phyloP scores from a whole-genome alignment of 92 coral and sea anemone genomes.

The Palythoa heliodiscus region DNA sequence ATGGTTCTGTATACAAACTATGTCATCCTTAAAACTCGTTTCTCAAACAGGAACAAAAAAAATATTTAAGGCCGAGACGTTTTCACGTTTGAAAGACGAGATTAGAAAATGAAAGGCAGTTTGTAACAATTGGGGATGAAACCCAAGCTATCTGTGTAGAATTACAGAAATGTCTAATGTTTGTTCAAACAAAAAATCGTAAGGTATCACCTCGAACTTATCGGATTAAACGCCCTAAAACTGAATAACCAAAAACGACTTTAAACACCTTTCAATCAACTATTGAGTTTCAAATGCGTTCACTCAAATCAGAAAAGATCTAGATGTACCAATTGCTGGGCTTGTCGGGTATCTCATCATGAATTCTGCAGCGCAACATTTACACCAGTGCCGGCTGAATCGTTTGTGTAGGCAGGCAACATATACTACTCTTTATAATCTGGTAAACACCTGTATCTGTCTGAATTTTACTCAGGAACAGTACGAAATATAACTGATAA shows the following conservation, averaged over 20 bases:
- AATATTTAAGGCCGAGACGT: background rate
- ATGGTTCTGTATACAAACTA: background rate
- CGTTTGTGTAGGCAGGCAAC: too few relatives aligned
- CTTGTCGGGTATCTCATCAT: background rate
- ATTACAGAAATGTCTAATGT: background rate
- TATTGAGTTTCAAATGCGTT: background rate
- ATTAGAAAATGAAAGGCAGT: background rate
- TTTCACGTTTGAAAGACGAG: background rate
- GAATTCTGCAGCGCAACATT: background rate
- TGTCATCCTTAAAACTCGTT: background rate
- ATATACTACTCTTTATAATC: too few relatives aligned
- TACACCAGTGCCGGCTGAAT: too few relatives aligned
- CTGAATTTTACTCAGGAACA: too few relatives aligned
- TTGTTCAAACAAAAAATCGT: slow-evolving; percentile 7
- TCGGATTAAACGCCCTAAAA: slow-evolving; percentile 32
- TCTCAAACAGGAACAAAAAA: background rate
- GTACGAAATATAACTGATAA: too few relatives aligned
- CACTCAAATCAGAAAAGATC: background rate
- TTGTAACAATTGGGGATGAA: background rate
- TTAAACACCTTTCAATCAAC: background rate
- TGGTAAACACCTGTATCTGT: too few relatives aligned
- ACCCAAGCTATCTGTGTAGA: background rate
- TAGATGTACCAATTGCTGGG: background rate
- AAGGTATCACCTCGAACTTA: slow-evolving; percentile 5
- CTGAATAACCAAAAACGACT: slow-evolving; percentile 14